These are phyloP conservation scores for Podarcis lilfordi DNA, from an alignment of 2,797 vertebrate genomes.

Conservation along the genomic window DNA sequence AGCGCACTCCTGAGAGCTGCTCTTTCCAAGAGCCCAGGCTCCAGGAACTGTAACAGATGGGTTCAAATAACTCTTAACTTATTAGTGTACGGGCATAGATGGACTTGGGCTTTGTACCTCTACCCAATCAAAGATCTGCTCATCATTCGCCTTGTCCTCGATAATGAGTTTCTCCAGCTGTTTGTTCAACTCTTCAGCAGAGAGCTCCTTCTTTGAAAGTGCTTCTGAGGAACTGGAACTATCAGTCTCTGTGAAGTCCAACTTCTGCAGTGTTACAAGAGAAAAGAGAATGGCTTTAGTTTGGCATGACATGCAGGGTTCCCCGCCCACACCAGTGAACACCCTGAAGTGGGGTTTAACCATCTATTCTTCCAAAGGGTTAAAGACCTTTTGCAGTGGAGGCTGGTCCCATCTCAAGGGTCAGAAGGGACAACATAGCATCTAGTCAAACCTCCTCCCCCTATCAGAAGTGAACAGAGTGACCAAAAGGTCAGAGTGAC, in stretches of 20 bases:
- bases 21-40: not conserved
- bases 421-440: not conserved
- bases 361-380: not conserved
- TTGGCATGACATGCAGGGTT: not conserved
- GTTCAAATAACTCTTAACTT: not conserved
- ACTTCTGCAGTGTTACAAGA: constrained; percentile 83
- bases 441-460: not conserved
- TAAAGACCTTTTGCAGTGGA: not conserved
- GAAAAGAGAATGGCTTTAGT: not conserved
- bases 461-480: too few relatives aligned
- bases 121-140: constrained; percentile 98
- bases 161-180: constrained; percentile 92
- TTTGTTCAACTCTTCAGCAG: constrained; percentile 88
- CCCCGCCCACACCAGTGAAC: rapidly evolving
- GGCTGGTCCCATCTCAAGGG: not conserved
- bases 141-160: constrained; percentile 93
- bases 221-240: constrained; percentile 81
- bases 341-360: not conserved
- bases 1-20: not conserved
- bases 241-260: constrained; percentile 87
- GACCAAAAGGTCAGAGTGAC: not conserved
- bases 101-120: constrained; percentile 84
- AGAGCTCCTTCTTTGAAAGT: constrained; percentile 83
- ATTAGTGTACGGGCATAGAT: constrained; percentile 11
- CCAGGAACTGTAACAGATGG: not conserved